Percentiles rank a stretch among this genome's conserved stretches.
phyloP scores from a whole-genome alignment of 2,797 vertebrate genomes.

The Mormyrops attenuatus region DNA sequence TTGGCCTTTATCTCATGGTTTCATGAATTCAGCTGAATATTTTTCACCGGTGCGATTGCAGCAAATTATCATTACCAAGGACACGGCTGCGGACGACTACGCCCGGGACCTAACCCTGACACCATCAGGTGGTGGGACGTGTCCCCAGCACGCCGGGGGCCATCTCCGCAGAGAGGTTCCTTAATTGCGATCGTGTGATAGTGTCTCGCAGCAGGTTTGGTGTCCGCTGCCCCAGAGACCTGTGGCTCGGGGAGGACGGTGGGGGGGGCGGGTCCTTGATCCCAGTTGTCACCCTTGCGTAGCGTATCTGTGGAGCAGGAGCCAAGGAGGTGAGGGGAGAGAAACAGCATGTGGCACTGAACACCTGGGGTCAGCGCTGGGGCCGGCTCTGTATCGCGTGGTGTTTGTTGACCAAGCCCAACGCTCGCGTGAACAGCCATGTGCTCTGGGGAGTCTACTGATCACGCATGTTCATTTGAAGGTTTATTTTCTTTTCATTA shows the following conservation, averaged over 20 bases:
- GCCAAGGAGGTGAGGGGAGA: background rate
- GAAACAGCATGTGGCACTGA: background rate
- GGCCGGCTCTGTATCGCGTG: background rate
- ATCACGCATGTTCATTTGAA: background rate
- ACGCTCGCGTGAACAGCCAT: background rate
- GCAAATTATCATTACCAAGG: slow-evolving; percentile 50
- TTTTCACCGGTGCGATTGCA: slow-evolving; percentile 52
- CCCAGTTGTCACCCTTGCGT: slow-evolving; percentile 30
- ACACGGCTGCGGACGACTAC: background rate
- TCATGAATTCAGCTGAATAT: slow-evolving; percentile 2
- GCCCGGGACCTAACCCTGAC: background rate
- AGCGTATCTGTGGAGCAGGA: background rate
- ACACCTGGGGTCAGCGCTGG: background rate
- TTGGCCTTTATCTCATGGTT: background rate
- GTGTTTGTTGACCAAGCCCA: background rate
- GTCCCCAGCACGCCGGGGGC: slow-evolving; percentile 36
- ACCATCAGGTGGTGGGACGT: slow-evolving; percentile 35
- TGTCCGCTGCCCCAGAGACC: slow-evolving; percentile 54
- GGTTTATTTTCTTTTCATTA: slow-evolving; percentile 6
- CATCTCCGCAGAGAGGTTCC: slow-evolving; percentile 36
- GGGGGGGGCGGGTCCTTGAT: slow-evolving; percentile 41
- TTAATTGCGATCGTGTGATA: slow-evolving; percentile 59
- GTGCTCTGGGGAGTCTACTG: background rate
- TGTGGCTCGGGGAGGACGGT: slow-evolving; percentile 48
- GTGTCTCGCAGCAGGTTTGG: slow-evolving; percentile 48